Evolutionary conservation across 1,140 invertebrate species (phyloP), one percentile per base, ranked within the genome.

Genomic region (Trichogramma pretiosum): DNA sequence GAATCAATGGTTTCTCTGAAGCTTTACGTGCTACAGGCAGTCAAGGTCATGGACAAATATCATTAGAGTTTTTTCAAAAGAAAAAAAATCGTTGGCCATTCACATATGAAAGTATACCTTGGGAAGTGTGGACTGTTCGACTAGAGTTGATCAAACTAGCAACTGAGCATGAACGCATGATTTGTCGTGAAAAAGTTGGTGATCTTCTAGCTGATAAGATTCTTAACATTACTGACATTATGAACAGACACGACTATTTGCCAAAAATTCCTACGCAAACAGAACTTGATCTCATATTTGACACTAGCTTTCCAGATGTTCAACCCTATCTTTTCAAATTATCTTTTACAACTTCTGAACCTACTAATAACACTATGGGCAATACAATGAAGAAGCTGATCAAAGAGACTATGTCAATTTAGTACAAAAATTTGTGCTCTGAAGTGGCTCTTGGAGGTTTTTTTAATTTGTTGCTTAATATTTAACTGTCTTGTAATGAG

Each of bases 91-190:
- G 85, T 37, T 96, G 92, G 90, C 82, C 84, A 7, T 92, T 95
- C 59, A 79, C 84, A 46, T 75, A 83, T 7, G 92, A 96, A 61
- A 88, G 84, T 60, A 89, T 93, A 59, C 90, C 93, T 0, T 98
- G 94, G 94, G 94, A 98, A 65, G 89, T 97, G 11, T 98, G 93
- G 94, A 95, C 90, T 17, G 79, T 98, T 1, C 83, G 88, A 51
- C 74, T 96, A 23, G 89, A 95, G 63, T 74, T 95, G 9, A 84
- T 93, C 13, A 84, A 86, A 54, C 72, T 93, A 22, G 79, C 82
- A 46, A 91, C 82, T 61, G 92, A 95, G 64, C 85, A 90, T 64
- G 91, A 95, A 58, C 74, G 91, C 51, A 88, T 91, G 67, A 77
- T 85, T 49, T 88, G 83, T 55, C 77, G 90, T 42, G 91, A 95